A percentile compares a stretch with the other conserved stretches of the same genome.
phyloP scores from a whole-genome alignment of 1,140 invertebrate species.

The Andrena cerasifolii region DNA sequence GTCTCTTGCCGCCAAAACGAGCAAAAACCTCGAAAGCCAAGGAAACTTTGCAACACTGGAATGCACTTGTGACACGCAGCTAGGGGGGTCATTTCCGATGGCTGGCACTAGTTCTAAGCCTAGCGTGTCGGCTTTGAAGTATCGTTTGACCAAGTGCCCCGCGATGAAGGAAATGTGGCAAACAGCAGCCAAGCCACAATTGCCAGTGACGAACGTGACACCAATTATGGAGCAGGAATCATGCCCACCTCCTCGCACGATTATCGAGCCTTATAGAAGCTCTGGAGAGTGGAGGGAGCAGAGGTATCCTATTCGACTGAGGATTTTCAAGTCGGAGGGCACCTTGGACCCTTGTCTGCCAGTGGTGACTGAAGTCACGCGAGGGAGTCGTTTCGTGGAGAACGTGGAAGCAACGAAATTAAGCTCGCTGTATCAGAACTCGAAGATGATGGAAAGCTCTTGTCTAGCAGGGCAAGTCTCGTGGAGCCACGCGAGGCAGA shows the following conservation, averaged over 20 bases:
- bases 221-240: neutral
- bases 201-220: neutral
- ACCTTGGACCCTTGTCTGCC: constrained; percentile 45
- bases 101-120: constrained; percentile 34
- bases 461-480: neutral
- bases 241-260: neutral
- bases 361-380: constrained; percentile 1
- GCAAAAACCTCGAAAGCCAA: neutral
- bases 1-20: too few relatives aligned
- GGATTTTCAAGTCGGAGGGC: constrained; percentile 42
- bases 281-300: constrained; percentile 42
- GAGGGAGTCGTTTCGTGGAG: neutral
- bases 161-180: constrained; percentile 27
- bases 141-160: constrained; percentile 62
- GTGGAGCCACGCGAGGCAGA: too few relatives aligned
- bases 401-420: neutral
- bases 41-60: neutral
- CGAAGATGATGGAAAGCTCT: neutral
- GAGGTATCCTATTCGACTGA: constrained; percentile 46
- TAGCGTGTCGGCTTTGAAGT: constrained; percentile 52
- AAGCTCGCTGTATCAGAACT: neutral
- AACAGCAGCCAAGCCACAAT: neutral
- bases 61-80: constrained; percentile 10
- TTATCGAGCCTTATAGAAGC: neutral
- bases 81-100: neutral